Evolutionary conservation across 1,140 invertebrate species (phyloP), one percentile per base, ranked within the genome.

Genomic region (Calosoma granatense): DNA sequence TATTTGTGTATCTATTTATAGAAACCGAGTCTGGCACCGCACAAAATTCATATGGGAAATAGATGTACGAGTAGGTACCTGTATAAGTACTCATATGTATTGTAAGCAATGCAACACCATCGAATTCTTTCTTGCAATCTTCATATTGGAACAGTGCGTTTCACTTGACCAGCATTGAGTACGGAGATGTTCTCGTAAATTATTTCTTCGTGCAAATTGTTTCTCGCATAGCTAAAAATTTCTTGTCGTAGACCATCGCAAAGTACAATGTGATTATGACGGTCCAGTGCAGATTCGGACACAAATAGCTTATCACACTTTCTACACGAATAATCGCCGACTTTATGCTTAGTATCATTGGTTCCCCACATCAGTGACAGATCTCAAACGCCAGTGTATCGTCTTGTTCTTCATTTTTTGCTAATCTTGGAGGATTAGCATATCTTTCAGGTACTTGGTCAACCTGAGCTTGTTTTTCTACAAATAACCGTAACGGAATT

Each of bases 181-280:
- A 56, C 85, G 78, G 17, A 89, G 71, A 76, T 91, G 88, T 60
- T 86, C 84, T 12, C 84, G 76, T 54, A 89, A 70, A 71, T 89
- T 88, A 67, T 88, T 86, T 64, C 87, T 84, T n/a, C 86, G 78
- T 51, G 81, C 81, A 62, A 89, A 90, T 19, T 76, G 72, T 65
- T 84, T 82, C 14, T 79, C 76, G 63, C 88, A 91, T 20, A 87
- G 83, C 80, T 87, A 67, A n/a, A 53, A 60, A 36, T 52, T 63
- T 2, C 51, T 66, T 64, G 17, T 63, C 62, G 55, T 67, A 22
- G 15, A 12, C 68, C 73, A 57, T 70, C 67, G 22, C 67, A 61
- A 62, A 78, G 76, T 47, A 77, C 70, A 20, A 77, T 68, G 53
- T 72, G 65, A 26, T 63, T 63, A 64, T 90, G 88, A 14, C 86